Evolutionary conservation across 2,113 vertebrate genomes (phyloP).

Genomic region (Chitala chitala): DNA sequence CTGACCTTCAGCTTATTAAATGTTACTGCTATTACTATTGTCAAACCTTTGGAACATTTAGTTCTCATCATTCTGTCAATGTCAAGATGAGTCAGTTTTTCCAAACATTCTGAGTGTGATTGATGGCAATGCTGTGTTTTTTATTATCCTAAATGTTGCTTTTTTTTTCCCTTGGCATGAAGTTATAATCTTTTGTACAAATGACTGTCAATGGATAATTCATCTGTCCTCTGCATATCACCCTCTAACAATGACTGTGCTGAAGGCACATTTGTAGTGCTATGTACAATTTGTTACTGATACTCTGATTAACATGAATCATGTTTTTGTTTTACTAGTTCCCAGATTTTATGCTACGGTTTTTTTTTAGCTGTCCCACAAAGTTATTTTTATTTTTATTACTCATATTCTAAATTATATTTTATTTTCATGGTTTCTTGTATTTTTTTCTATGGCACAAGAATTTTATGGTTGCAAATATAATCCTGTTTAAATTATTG

Average conservation of each 20-base stretch:
- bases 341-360: no score
- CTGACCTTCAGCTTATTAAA: constrained; percentile 26
- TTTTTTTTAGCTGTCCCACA: no score
- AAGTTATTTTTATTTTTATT: no score
- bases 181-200: constrained; percentile 10
- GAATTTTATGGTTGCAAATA: no score
- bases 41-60: constrained; percentile 15
- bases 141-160: constrained; percentile 1
- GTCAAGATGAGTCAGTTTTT: constrained; percentile 18
- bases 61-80: constrained; percentile 17
- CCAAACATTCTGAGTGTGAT: neutral
- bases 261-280: neutral
- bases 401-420: no score
- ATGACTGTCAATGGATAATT: neutral
- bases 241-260: neutral
- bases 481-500: no score
- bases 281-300: neutral
- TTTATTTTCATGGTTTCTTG: no score
- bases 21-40: constrained; percentile 28
- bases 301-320: no score
- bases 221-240: neutral
- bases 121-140: constrained; percentile 8
- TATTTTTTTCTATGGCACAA: no score
- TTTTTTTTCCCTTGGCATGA: constrained; percentile 5
- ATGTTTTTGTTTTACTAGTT: no score